phyloP scores from a whole-genome alignment of 1,140 invertebrate species.

The Homarus americanus region DNA sequence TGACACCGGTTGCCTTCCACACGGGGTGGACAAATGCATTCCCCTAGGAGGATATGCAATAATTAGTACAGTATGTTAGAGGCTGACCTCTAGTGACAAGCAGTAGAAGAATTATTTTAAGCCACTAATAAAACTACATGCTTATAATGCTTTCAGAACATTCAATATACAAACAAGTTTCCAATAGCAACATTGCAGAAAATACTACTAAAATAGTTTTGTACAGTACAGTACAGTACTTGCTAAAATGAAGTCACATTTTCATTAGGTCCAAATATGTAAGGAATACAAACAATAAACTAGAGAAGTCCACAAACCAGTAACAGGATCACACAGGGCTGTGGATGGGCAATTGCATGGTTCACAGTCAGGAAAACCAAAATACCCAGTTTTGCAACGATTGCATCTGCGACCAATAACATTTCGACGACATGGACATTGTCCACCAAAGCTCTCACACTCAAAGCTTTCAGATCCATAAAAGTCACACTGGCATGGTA shows the following conservation, averaged over 20 bases:
- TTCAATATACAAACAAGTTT: no score
- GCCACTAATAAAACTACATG: no score
- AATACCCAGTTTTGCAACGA: slow-evolving; percentile 93
- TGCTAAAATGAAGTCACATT: no score
- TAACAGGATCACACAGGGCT: slow-evolving; percentile 87
- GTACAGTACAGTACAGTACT: no score
- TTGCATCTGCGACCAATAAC: slow-evolving; percentile 96
- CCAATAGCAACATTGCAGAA: no score
- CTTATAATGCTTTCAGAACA: no score
- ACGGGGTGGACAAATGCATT: slow-evolving; percentile 82
- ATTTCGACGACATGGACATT: slow-evolving; percentile 95
- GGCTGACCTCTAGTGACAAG: no score
- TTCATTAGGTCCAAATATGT: no score
- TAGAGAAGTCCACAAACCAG: slow-evolving; percentile 78
- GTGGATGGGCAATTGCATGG: slow-evolving; percentile 91
- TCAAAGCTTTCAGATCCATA: slow-evolving; percentile 92
- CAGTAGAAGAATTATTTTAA: no score
- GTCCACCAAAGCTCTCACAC: slow-evolving; percentile 95
- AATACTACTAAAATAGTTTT: no score
- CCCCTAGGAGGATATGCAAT: slow-evolving; percentile 76
- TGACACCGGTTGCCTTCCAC: slow-evolving; percentile 88
- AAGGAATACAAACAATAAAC: not conserved
- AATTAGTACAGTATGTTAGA: not conserved
- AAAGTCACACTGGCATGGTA: slow-evolving; percentile 93
- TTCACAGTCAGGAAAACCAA: slow-evolving; percentile 96